Evolutionary conservation across 2,888 invertebrate genomes (phyloP), one percentile per base, ranked within the genome.

Genomic region (Bombylius discolor): DNA sequence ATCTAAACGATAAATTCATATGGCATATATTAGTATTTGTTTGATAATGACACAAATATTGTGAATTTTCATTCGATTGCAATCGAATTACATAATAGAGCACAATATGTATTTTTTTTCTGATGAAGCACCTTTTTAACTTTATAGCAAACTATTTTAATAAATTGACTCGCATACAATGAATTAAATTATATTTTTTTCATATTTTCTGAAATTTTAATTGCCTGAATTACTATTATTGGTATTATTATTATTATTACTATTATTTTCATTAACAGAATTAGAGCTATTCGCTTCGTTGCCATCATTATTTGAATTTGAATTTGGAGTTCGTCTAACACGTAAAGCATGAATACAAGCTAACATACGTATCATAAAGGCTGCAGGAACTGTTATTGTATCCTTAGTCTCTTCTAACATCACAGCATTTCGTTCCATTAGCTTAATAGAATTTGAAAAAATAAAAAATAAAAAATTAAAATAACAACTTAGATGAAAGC

Each of bases 371-470:
- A 91, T 84, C 88, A 91, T 89, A 70, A 90, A 89, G 53, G 87
- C 83, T 23, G 90, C 89, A 42, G 91, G 90, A 55, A 91, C 89
- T 34, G 90, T 90, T 60, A 91, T 87, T 3, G 90, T 91, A 68
- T 90, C 89, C 70, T 84, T 80, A 23, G 90, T 89, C 74, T 90
- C 89, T 73, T 89, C 87, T 64, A 90, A 72, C 89, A 91, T 89
- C 48, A 87, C 79, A 61, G 84, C 85, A 73, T 91, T 91, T 52
- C 87, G 78, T 67, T 79, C 79, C 66, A 85, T 83, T 57, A 90
- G 74, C 89, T 90, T 66, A 57, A 73, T 68, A 63, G 60, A 62
- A 63, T 34, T 54, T 48, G 39, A 61, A 57, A 51, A 58, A 8
- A 5, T 1, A 42, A 42, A 11, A 42, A 42, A 42, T 42, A 11